These are phyloP conservation scores for Cyrtorhinus lividipennis DNA, from an alignment of 1,140 invertebrate species.

Conservation along the genomic window DNA sequence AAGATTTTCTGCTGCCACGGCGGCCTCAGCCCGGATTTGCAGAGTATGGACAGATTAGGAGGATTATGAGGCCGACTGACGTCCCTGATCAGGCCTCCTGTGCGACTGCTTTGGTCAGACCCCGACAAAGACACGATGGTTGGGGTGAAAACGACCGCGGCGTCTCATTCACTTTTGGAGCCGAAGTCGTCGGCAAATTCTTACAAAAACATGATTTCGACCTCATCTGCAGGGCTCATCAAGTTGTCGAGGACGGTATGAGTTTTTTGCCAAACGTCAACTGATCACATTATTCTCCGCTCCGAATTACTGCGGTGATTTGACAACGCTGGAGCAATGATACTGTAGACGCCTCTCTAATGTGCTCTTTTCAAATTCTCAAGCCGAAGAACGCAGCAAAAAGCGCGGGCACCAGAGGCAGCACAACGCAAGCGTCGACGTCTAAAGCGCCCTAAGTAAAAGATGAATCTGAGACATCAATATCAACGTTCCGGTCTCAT, in stretches of 20 bases:
- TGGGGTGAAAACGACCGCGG: conserved; percentile 62
- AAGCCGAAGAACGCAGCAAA: conserved; percentile 20
- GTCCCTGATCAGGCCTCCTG: conserved; percentile 47
- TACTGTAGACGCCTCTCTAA: conserved; percentile 69
- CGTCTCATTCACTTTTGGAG: conserved; percentile 56
- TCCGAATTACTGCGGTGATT: conserved; percentile 44
- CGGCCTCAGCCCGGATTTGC: too few species aligned
- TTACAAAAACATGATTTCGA: conserved; percentile 61
- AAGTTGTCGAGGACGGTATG: conserved; percentile 53
- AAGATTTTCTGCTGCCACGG: too few species aligned
- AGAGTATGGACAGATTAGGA: too few species aligned
- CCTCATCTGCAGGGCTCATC: conserved; percentile 65
- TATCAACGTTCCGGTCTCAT: too few species aligned
- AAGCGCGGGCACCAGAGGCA: background rate
- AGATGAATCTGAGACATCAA: too few species aligned
- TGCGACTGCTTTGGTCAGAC: conserved; percentile 76
- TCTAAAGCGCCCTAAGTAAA: too few species aligned
- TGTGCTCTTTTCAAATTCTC: conserved; percentile 53
- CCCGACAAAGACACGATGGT: conserved; percentile 53
- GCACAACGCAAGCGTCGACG: background rate
- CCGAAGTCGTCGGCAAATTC: conserved; percentile 55
- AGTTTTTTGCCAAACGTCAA: conserved; percentile 58
- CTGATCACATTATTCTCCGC: conserved; percentile 58
- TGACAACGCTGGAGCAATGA: conserved; percentile 56
- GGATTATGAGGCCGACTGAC: too few species aligned